Evolutionary conservation across 2,797 vertebrate species (phyloP).

Genomic region (Saguinus oedipus): DNA sequence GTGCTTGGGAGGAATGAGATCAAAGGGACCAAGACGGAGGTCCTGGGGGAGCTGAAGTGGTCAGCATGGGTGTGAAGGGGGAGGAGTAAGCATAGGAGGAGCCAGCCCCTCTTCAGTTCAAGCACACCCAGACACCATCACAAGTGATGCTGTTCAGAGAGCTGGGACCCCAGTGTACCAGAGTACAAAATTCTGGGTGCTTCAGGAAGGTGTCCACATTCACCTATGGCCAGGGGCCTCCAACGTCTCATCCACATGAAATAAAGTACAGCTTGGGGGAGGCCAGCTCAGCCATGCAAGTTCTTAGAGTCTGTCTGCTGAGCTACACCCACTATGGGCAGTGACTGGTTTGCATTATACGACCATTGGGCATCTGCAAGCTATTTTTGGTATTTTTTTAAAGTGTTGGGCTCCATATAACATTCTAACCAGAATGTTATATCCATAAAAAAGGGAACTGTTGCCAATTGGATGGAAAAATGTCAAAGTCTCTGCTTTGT

Average conservation of each 20-base stretch:
- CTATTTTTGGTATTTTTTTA: slow-evolving; percentile 28
- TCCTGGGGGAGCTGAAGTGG: slow-evolving; percentile 1
- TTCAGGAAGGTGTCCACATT: not conserved
- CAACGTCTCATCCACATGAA: not conserved
- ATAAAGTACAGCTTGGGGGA: not conserved
- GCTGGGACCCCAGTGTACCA: not conserved
- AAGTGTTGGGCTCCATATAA: not conserved
- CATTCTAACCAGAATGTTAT: slow-evolving; percentile 27
- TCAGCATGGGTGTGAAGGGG: not conserved
- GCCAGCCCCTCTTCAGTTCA: not conserved
- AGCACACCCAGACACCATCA: not conserved
- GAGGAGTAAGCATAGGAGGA: not conserved
- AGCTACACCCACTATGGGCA: not conserved
- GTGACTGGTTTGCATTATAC: not conserved
- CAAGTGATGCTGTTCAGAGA: not conserved
- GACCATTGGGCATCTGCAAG: not conserved
- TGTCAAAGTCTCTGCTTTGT: not conserved
- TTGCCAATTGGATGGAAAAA: not conserved
- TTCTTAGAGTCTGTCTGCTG: not conserved
- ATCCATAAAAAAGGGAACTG: not conserved
- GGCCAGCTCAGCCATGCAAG: not conserved
- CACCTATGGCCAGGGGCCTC: not conserved
- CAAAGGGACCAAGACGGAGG: not conserved
- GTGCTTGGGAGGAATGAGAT: not conserved
- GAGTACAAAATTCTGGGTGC: not conserved